Evolutionary conservation across 2,797 vertebrate genomes (phyloP).

Genomic region (Synaphobranchus kaupii): DNA sequence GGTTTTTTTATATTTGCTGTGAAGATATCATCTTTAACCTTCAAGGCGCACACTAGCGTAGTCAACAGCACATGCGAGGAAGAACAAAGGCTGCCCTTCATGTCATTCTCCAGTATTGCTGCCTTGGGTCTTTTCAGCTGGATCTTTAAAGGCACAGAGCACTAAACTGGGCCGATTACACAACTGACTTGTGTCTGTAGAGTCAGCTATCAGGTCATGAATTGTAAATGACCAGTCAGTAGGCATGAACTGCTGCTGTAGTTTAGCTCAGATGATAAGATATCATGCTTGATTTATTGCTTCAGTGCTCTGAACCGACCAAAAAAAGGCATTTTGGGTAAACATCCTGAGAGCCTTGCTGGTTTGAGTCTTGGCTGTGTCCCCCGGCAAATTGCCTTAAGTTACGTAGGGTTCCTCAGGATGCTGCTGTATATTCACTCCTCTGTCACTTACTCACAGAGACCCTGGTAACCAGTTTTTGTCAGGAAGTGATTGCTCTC

Average conservation of each 20-base stretch:
- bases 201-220: neutral
- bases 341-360: too few relatives aligned
- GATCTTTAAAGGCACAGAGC: neutral
- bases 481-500: neutral
- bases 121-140: neutral
- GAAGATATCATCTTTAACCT: neutral
- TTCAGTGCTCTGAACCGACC: neutral
- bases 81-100: neutral
- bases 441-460: too few relatives aligned
- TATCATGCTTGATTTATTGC: too few relatives aligned
- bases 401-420: too few relatives aligned
- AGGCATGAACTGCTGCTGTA: neutral
- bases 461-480: neutral
- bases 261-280: neutral
- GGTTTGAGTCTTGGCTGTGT: neutral
- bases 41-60: neutral
- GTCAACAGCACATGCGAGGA: neutral
- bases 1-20: neutral
- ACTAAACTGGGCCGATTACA: neutral
- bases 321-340: neutral
- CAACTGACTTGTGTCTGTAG: neutral
- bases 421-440: too few relatives aligned
- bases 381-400: too few relatives aligned
- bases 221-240: neutral
- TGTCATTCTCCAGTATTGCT: neutral